Evolutionary conservation across 2,888 invertebrate genomes (phyloP), one percentile per base, ranked within the genome.

Genomic region (Phaedon cochleariae): DNA sequence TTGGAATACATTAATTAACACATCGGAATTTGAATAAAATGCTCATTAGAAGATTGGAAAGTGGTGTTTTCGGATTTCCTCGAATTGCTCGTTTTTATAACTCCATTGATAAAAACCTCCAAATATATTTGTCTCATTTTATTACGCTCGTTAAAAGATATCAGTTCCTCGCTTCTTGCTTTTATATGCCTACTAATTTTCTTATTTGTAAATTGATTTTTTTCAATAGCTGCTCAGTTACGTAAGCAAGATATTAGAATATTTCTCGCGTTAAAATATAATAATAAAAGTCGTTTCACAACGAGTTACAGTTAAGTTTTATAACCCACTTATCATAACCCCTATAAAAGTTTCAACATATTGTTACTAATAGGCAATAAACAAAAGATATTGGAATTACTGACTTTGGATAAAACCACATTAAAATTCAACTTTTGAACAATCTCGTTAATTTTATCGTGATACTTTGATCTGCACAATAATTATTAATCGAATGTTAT

Each of bases 1-100:
- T 78, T 75, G 73, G 78, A 76, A 80, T 81, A 78, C 82, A 81
- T 82, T 82, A 83, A 83, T 83, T 83, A 83, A 83, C 82, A 83
- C 83, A 82, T 83, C 78, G 76, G 72, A 70, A 82, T 83, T 82
- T 83, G 81, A 83, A 83, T 83, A 83, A 83, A 83, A 83, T 81
- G 78, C 77, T 76, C 82, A 80, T 83, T 83, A 81, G 75, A 71
- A 76, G 80, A 82, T 81, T 81, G 81, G 80, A 81, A 81, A 81
- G 81, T 79, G 78, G 69, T 77, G 77, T 76, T 73, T 72, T 74
- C 72, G 62, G 71, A 72, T 73, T 75, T 74, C 66, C 71, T 73
- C 69, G 65, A 72, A 73, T 74, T 70, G 74, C 68, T 70, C 62
- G 62, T 72, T 74, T 75, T 76, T 74, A 70, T 69, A 62, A 71